These are phyloP conservation scores for Spheniscus mendiculus DNA, from an alignment of 2,113 vertebrate genomes.

Conservation along the genomic window DNA sequence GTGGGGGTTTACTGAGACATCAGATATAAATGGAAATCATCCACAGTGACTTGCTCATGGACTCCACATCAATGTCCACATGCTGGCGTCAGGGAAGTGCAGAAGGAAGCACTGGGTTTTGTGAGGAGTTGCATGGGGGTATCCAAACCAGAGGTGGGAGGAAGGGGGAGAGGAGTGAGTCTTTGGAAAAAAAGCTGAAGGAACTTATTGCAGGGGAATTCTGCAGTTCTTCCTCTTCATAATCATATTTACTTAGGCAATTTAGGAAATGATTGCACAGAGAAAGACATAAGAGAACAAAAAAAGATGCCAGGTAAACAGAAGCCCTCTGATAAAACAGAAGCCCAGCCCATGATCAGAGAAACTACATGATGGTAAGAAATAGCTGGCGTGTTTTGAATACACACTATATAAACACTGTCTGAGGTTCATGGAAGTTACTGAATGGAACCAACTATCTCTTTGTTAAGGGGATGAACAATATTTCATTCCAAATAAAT, in stretches of 20 bases:
- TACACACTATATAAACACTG: background rate
- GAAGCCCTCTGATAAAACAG: background rate
- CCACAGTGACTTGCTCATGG: background rate
- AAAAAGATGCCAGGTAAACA: background rate
- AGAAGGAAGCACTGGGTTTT: background rate
- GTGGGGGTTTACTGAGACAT: background rate
- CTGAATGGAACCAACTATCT: conserved; percentile 29
- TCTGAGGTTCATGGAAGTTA: conserved; percentile 6
- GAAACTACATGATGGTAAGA: background rate
- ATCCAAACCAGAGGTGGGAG: background rate
- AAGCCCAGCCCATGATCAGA: background rate
- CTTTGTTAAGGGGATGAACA: conserved; percentile 49
- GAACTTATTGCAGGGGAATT: background rate
- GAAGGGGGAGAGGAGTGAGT: background rate
- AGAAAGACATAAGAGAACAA: background rate
- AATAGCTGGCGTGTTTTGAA: conserved; percentile 29
- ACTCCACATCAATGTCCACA: background rate
- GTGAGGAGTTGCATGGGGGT: background rate
- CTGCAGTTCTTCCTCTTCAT: background rate
- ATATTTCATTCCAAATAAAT: conserved; percentile 64
- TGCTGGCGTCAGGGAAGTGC: background rate
- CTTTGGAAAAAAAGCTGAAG: background rate
- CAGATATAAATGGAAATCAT: background rate
- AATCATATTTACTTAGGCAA: background rate
- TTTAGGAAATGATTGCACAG: background rate